These are phyloP conservation scores for Acrocephalus arundinaceus DNA, from an alignment of 2,113 vertebrate species.

Conservation along the genomic window DNA sequence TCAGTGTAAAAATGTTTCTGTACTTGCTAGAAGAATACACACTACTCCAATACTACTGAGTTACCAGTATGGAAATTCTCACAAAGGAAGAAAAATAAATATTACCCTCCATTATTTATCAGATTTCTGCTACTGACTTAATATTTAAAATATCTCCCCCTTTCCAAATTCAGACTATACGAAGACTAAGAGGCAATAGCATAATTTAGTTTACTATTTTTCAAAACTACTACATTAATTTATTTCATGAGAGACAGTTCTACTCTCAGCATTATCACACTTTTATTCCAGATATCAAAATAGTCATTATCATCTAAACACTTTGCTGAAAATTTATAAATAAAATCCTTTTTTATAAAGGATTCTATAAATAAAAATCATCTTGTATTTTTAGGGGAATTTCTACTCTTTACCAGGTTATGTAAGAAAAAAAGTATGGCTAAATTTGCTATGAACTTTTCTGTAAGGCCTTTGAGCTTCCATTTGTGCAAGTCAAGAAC, in stretches of 20 bases:
- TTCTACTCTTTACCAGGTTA: not conserved
- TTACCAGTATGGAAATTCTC: not conserved
- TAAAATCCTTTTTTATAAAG: not conserved
- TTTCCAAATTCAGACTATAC: not conserved
- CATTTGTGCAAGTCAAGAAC: not conserved
- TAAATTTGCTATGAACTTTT: not conserved
- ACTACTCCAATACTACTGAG: not conserved
- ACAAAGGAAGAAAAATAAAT: not conserved
- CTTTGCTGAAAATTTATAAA: not conserved
- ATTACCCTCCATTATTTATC: not conserved
- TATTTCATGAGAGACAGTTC: not conserved
- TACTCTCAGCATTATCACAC: not conserved
- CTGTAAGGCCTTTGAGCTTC: not conserved
- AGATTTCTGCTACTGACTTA: not conserved
- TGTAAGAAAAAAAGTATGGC: not conserved
- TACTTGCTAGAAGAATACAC: not conserved
- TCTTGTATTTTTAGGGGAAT: not conserved
- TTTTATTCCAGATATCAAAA: not conserved
- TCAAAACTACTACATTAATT: not conserved
- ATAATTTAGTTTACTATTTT: not conserved
- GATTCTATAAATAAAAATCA: not conserved
- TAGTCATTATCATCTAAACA: not conserved
- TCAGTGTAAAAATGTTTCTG: not conserved
- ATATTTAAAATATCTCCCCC: not conserved
- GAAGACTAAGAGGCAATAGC: not conserved